These are phyloP conservation scores for Bellardia bayeri DNA, from an alignment of 2,888 invertebrate species.

Conservation along the genomic window DNA sequence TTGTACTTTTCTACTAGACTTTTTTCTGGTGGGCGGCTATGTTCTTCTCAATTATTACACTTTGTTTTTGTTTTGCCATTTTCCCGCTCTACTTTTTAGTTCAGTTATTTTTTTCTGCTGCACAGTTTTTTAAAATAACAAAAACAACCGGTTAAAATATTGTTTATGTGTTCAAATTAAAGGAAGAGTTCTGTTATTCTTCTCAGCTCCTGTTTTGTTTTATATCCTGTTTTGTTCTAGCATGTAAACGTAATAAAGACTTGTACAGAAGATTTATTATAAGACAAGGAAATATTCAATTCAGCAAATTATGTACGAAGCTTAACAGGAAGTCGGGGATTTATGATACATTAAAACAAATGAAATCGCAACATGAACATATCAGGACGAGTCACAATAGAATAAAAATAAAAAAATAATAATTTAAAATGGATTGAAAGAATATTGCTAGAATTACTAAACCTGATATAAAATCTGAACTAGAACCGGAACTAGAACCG, in stretches of 20 bases:
- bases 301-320: constrained; percentile 33
- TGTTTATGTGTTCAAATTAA: constrained; percentile 69
- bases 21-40: constrained; percentile 58
- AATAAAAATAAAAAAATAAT: background rate
- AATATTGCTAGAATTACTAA: background rate
- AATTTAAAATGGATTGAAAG: background rate
- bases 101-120: background rate
- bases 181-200: constrained; percentile 46
- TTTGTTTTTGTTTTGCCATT: constrained; percentile 72
- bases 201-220: background rate
- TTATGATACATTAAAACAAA: constrained; percentile 6
- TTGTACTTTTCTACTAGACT: constrained; percentile 35
- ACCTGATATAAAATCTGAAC: background rate
- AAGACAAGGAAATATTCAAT: constrained; percentile 5
- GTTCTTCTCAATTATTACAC: constrained; percentile 72
- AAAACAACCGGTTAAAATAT: constrained; percentile 40
- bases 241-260: constrained; percentile 53
- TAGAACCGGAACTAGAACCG: background rate
- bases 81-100: constrained; percentile 36
- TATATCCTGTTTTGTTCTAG: constrained; percentile 17
- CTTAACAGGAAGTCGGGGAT: background rate
- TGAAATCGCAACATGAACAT: background rate
- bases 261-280: constrained; percentile 57
- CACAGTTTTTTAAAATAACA: constrained; percentile 1
- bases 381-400: too few species aligned